Percentiles rank a stretch among this genome's conserved stretches.
phyloP scores from a whole-genome alignment of 1,140 invertebrate genomes.

The Camponotus vicinus region DNA sequence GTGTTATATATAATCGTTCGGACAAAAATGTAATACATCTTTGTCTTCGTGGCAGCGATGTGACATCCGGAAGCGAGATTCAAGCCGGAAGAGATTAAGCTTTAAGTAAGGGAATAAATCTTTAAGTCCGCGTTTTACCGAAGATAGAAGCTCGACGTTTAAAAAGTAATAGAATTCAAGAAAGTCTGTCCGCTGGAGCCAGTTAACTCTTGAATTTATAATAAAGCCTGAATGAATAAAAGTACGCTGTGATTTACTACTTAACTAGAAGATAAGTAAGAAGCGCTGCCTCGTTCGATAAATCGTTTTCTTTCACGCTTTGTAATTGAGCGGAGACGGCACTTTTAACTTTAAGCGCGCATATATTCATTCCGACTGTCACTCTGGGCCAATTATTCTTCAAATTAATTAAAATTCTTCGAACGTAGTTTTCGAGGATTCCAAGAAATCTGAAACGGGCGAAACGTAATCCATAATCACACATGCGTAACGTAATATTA shows the following conservation, averaged over 20 bases:
- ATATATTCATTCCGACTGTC: not conserved
- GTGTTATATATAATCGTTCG: conserved; percentile 48
- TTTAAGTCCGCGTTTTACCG: conserved; percentile 59
- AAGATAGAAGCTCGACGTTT: conserved; percentile 57
- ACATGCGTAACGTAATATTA: not conserved
- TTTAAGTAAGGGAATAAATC: conserved; percentile 66
- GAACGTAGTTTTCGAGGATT: not conserved
- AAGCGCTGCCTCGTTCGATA: conserved; percentile 38
- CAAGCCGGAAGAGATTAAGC: conserved; percentile 46
- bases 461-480: not conserved
- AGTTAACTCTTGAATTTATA: conserved; percentile 51
- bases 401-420: conserved; percentile 43
- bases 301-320: conserved; percentile 45
- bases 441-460: not conserved
- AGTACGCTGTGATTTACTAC: conserved; percentile 42
- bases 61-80: conserved; percentile 35
- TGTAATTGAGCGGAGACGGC: conserved; percentile 41
- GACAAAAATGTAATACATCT: conserved; percentile 6
- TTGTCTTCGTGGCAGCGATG: not conserved
- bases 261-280: conserved; percentile 41
- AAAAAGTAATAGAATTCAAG: conserved; percentile 57
- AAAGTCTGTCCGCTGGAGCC: conserved; percentile 22
- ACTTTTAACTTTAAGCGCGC: conserved; percentile 25
- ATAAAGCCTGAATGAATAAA: conserved; percentile 47
- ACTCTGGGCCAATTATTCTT: conserved; percentile 12